These are phyloP conservation scores for Sphenodon punctatus DNA, from an alignment of 2,797 vertebrate genomes.

Conservation along the genomic window DNA sequence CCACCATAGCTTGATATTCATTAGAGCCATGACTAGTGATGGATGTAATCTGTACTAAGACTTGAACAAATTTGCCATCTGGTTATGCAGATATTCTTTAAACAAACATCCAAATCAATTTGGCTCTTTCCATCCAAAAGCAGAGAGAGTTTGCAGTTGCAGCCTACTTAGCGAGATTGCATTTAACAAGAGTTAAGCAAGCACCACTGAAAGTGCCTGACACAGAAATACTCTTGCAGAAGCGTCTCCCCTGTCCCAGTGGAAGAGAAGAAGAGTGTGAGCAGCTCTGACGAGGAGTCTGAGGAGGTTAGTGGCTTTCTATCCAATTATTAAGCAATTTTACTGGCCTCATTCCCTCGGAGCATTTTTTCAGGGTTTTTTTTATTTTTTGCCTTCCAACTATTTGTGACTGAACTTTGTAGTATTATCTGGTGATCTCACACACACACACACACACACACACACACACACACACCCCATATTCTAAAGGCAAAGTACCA, in stretches of 20 bases:
- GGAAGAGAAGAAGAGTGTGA: background rate
- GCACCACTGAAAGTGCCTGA: background rate
- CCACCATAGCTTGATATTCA: background rate
- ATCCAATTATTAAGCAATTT: too few species aligned
- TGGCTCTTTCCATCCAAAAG: too few species aligned
- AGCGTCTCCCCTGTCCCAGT: background rate
- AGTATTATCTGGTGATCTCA: too few species aligned
- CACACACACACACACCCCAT: too few species aligned
- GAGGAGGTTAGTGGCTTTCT: slow-evolving; percentile 65
- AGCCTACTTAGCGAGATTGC: background rate
- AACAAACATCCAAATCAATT: too few species aligned
- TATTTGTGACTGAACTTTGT: background rate
- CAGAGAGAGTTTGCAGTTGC: background rate
- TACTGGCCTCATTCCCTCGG: background rate
- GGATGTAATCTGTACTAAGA: background rate
- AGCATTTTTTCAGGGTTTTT: background rate
- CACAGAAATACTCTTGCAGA: slow-evolving; percentile 51
- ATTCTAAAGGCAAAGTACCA: too few species aligned
- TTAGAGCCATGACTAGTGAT: background rate
- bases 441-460: too few species aligned
- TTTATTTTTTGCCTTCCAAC: background rate
- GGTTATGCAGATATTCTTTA: too few species aligned
- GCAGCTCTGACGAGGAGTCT: slow-evolving; percentile 34
- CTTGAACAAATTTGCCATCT: too few species aligned
- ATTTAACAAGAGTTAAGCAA: background rate